phyloP scores from a whole-genome alignment of 2,797 vertebrate species.

The Mycteria americana region DNA sequence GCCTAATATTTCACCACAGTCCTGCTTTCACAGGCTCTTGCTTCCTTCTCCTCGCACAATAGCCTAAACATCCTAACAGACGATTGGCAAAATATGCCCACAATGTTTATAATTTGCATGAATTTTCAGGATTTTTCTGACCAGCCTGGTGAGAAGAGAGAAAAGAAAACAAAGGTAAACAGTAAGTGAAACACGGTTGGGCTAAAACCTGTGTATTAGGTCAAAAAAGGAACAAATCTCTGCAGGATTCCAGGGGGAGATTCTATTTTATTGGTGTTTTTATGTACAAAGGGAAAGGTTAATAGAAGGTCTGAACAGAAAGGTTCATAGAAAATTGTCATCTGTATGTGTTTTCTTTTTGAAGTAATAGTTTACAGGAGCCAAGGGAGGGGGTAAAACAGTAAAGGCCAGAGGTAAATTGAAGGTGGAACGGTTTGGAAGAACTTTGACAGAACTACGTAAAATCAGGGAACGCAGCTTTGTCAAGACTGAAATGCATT shows the following conservation, averaged over 20 bases:
- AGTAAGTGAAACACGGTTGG: neutral
- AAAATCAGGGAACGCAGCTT: neutral
- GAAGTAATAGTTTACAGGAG: constrained; percentile 44
- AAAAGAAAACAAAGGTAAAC: constrained; percentile 7
- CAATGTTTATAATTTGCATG: neutral
- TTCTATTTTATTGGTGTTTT: constrained; percentile 51
- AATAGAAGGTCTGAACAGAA: constrained; percentile 54
- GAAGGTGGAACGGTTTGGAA: constrained; percentile 1
- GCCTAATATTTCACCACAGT: neutral
- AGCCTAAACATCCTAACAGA: neutral
- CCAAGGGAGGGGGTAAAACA: constrained; percentile 22
- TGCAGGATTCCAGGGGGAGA: constrained; percentile 24
- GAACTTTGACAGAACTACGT: neutral
- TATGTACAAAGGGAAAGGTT: constrained; percentile 62
- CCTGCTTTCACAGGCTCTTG: neutral
- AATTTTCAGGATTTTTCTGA: neutral
- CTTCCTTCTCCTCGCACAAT: neutral
- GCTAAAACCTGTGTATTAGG: constrained; percentile 13
- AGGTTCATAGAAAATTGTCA: constrained; percentile 52
- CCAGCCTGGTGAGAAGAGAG: neutral
- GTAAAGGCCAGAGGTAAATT: constrained; percentile 35
- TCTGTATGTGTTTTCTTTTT: constrained; percentile 51
- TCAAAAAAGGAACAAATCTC: constrained; percentile 50
- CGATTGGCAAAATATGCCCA: neutral
- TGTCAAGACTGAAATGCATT: neutral